Conservation (phyloP, 2,797 vertebrate genomes). For the Eospalax fontanierii region DNA sequence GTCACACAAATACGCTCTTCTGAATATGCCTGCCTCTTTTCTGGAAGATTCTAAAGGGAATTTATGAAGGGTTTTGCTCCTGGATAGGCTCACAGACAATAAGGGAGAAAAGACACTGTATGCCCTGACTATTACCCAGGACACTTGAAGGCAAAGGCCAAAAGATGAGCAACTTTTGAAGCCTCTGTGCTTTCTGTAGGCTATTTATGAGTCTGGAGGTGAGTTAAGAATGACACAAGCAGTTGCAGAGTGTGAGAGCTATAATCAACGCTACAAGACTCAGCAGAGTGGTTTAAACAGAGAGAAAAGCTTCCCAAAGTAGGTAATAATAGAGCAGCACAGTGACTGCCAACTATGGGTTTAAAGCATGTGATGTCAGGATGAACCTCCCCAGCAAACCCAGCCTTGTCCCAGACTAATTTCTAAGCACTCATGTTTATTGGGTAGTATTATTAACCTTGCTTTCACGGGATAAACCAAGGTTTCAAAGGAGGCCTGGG, state of each 20-base stretch:
- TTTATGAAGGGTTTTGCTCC: conserved; percentile 21
- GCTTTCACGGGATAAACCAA: conserved; percentile 30
- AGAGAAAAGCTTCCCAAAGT: conserved; percentile 64
- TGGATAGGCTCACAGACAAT: not conserved
- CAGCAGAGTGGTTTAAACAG: conserved; percentile 52
- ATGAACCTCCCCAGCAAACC: conserved; percentile 54
- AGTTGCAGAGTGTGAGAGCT: conserved; percentile 70
- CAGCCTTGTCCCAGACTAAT: conserved; percentile 43
- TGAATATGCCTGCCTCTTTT: conserved; percentile 44
- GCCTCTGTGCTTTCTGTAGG: conserved; percentile 58
- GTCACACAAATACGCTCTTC: conserved; percentile 15
- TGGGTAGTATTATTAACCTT: conserved; percentile 66
- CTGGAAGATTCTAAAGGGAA: not conserved
- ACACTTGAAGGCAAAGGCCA: conserved; percentile 30
- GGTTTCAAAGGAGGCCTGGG: conserved; percentile 53
- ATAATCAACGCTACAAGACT: conserved; percentile 72
- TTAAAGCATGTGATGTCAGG: conserved; percentile 54
- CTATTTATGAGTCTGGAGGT: conserved; percentile 78
- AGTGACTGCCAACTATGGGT: conserved; percentile 42
- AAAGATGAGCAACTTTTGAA: conserved; percentile 58
- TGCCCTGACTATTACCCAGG: not conserved
- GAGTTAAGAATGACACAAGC: conserved; percentile 76
- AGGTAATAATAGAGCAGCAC: conserved; percentile 65
- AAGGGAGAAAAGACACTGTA: not conserved
- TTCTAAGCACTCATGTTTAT: conserved; percentile 33